phyloP scores from a whole-genome alignment of 2,797 vertebrate species.

The Sebastes itinus region DNA sequence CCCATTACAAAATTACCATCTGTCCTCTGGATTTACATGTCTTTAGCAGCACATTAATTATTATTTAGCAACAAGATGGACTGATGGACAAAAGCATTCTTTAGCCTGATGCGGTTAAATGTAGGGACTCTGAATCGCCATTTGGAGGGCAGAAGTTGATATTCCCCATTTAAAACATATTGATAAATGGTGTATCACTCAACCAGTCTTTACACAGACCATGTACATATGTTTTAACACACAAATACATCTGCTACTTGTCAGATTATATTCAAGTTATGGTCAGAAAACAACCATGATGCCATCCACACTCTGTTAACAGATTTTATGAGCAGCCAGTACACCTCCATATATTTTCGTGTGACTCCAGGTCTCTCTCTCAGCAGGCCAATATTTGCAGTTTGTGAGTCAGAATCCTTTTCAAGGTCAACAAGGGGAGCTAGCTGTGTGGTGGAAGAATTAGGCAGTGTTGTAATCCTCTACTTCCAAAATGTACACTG shows the following conservation, averaged over 20 bases:
- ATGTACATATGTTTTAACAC: neutral
- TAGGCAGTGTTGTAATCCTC: slow-evolving; percentile 41
- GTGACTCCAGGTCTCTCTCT: slow-evolving; percentile 35
- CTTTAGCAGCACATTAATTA: no score
- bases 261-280: neutral
- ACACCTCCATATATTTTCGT: slow-evolving; percentile 26
- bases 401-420: slow-evolving; percentile 76
- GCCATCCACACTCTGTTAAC: neutral
- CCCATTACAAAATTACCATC: no score
- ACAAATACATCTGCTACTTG: neutral
- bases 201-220: neutral
- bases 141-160: no score
- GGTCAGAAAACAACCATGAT: neutral
- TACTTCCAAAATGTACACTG: slow-evolving; percentile 38
- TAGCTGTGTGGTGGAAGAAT: slow-evolving; percentile 48
- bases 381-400: slow-evolving; percentile 60
- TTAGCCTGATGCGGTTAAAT: no score
- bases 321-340: slow-evolving; percentile 25
- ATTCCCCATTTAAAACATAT: no score
- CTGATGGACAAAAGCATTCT: no score
- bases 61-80: no score
- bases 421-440: slow-evolving; percentile 73
- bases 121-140: no score
- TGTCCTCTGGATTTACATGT: no score
- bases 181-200: neutral